A percentile compares a stretch with the other conserved stretches of the same genome.
Conservation (phyloP, 2,888 invertebrate species). For the Tryphoninae sp. region DNA sequence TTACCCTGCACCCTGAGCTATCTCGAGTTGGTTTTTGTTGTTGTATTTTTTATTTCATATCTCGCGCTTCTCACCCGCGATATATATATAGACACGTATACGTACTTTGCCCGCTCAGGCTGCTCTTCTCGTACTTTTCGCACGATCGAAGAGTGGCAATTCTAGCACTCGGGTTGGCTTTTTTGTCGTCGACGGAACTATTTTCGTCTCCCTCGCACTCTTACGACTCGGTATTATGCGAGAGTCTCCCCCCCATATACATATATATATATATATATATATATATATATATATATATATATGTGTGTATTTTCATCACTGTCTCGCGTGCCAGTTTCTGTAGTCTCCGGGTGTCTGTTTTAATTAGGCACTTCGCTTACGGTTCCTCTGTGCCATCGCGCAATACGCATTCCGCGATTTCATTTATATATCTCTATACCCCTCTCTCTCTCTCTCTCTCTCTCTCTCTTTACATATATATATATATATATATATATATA, state of each 20-base stretch:
- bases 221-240: constrained; percentile 73
- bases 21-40: constrained; percentile 63
- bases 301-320: constrained; percentile 39
- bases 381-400: constrained; percentile 62
- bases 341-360: constrained; percentile 80
- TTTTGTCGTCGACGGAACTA: constrained; percentile 78
- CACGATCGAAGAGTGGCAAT: constrained; percentile 80
- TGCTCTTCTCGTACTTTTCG: constrained; percentile 76
- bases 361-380: constrained; percentile 83
- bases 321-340: constrained; percentile 67
- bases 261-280: constrained; percentile 28
- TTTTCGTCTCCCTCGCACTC: constrained; percentile 76
- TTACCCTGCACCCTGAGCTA: constrained; percentile 62
- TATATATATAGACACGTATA: constrained; percentile 59
- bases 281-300: constrained; percentile 39
- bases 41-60: constrained; percentile 60
- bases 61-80: constrained; percentile 64
- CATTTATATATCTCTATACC: constrained; percentile 56
- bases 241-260: constrained; percentile 54
- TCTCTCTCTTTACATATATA: constrained; percentile 44
- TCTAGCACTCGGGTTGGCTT: constrained; percentile 78
- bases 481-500: constrained; percentile 63
- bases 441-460: too few species aligned
- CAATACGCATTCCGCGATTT: constrained; percentile 58
- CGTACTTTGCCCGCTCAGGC: constrained; percentile 54